Conservation (phyloP, 2,888 invertebrate genomes). For the Hartigia nigra region DNA sequence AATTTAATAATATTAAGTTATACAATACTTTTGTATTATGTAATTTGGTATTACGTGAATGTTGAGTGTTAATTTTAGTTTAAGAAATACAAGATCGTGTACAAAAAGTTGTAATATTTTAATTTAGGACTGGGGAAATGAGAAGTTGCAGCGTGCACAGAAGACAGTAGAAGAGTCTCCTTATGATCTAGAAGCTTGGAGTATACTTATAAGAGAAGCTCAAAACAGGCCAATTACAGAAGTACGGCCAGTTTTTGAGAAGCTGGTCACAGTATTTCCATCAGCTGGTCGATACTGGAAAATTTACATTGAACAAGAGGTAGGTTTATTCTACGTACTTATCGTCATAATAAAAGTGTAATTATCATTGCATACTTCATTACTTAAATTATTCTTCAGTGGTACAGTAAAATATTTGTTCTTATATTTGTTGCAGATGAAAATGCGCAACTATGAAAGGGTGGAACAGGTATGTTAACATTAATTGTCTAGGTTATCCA, state of each 20-base stretch:
- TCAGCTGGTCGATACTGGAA: slow-evolving; percentile 99
- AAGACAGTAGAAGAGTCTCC: slow-evolving; percentile 87
- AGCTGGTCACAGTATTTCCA: slow-evolving; percentile 93
- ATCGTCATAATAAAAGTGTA: background rate
- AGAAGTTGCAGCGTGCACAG: slow-evolving; percentile 84
- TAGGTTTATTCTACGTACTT: slow-evolving; percentile 56
- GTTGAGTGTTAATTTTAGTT: background rate
- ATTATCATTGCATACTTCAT: background rate
- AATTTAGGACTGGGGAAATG: slow-evolving; percentile 87
- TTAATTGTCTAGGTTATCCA: slow-evolving; percentile 44
- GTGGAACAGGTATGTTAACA: slow-evolving; percentile 93
- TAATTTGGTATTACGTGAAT: background rate
- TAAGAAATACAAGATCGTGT: background rate
- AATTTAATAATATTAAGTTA: background rate
- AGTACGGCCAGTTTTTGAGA: slow-evolving; percentile 92
- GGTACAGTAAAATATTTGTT: slow-evolving; percentile 15
- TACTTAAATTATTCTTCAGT: background rate
- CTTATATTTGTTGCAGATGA: slow-evolving; percentile 81
- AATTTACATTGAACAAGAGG: slow-evolving; percentile 98
- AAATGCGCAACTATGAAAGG: slow-evolving; percentile 95
- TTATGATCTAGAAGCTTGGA: slow-evolving; percentile 99
- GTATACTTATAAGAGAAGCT: slow-evolving; percentile 92
- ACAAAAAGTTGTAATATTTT: slow-evolving; percentile 11
- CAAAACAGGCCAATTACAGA: slow-evolving; percentile 89
- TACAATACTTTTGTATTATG: background rate